These are phyloP conservation scores for Turritopsis rubra DNA, from an alignment of 30 jellyfish, hydroid and myxozoan species.

Conservation along the genomic window DNA sequence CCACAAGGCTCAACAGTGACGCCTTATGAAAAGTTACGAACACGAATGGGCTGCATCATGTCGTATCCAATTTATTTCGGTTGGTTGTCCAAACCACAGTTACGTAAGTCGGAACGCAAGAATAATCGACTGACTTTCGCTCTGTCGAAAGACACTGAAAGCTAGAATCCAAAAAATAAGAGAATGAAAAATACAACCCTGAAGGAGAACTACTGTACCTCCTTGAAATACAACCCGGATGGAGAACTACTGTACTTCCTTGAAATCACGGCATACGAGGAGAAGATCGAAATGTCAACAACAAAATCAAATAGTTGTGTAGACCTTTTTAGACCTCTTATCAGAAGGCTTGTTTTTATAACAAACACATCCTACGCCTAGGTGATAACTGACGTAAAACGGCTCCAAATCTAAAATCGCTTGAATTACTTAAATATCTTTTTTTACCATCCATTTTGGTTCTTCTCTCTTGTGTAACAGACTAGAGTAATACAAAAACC, in stretches of 20 bases:
- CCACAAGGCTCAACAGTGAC: background rate
- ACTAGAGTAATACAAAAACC: too few species aligned
- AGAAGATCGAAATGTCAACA: background rate
- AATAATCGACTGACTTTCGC: too few species aligned
- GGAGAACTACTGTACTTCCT: background rate
- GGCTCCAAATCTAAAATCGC: too few species aligned
- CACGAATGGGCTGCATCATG: background rate
- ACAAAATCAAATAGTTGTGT: too few species aligned
- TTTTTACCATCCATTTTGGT: too few species aligned
- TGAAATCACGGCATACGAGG: background rate
- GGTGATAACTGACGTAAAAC: background rate
- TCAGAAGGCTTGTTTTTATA: background rate
- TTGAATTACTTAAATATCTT: too few species aligned
- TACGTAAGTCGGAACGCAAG: too few species aligned
- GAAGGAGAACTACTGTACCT: background rate
- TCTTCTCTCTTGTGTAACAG: too few species aligned
- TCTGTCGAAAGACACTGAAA: too few species aligned
- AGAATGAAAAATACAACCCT: background rate
- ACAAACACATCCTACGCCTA: background rate
- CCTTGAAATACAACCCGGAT: background rate
- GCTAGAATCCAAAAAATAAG: too few species aligned
- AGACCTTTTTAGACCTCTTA: too few species aligned
- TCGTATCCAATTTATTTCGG: background rate
- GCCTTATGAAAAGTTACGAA: background rate
- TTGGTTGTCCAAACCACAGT: background rate